Conservation (phyloP, 1,140 invertebrate genomes). For the Paramacrobiotus metropolitanus region DNA sequence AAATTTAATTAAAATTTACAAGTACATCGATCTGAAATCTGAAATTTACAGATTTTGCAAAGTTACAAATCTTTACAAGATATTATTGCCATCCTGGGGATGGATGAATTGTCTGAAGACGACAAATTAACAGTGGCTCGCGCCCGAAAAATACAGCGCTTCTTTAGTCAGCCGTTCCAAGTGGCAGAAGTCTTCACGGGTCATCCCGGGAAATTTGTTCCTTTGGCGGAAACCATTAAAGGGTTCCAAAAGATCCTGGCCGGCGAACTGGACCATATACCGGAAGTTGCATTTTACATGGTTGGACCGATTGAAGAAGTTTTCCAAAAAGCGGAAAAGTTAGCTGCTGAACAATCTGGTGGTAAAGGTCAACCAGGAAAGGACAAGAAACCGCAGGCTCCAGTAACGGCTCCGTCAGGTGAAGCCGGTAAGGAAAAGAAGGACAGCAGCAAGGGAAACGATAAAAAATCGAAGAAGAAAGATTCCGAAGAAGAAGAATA, state of each 20-base stretch:
- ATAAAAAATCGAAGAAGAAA: too few relatives aligned
- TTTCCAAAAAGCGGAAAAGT: constrained; percentile 64
- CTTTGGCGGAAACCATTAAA: constrained; percentile 65
- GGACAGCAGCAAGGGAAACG: too few relatives aligned
- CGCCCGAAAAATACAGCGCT: constrained; percentile 89
- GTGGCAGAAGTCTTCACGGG: constrained; percentile 80
- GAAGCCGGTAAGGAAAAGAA: too few relatives aligned
- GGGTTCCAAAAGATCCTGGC: constrained; percentile 58
- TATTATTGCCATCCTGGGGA: constrained; percentile 95
- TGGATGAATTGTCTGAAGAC: constrained; percentile 97
- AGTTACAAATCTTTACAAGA: constrained; percentile 87
- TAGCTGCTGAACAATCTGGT: too few relatives aligned
- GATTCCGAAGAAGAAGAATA: too few relatives aligned
- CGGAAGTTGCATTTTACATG: constrained; percentile 97
- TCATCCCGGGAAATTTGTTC: constrained; percentile 70
- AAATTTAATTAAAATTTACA: too few relatives aligned
- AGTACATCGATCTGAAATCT: too few relatives aligned
- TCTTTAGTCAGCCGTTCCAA: constrained; percentile 96
- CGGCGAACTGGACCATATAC: constrained; percentile 81
- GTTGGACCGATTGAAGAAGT: constrained; percentile 93
- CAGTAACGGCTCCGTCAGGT: too few relatives aligned
- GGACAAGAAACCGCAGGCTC: too few relatives aligned
- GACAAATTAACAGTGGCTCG: constrained; percentile 88
- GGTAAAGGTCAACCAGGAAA: too few relatives aligned
- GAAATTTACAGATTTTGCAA: constrained; percentile 20